Conservation (phyloP, 2,113 vertebrate genomes). For the Halcyon senegalensis region DNA sequence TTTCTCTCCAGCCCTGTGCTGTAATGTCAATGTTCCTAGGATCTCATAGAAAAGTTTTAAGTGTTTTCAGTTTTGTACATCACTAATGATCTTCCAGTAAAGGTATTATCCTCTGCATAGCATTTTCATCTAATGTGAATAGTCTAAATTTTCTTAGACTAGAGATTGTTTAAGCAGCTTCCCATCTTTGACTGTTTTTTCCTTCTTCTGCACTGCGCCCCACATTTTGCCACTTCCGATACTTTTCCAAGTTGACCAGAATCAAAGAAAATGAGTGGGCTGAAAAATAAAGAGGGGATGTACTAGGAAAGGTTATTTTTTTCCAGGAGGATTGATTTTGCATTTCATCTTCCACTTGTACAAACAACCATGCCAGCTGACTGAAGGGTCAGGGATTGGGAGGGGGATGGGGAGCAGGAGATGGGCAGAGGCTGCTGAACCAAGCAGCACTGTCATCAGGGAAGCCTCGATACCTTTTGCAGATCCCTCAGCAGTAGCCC, state of each 20-base stretch:
- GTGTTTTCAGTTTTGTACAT: not conserved
- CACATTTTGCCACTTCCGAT: not conserved
- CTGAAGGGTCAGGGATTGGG: not conserved
- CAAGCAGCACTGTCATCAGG: not conserved
- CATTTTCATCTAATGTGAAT: not conserved
- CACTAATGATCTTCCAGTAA: not conserved
- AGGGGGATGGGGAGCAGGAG: not conserved
- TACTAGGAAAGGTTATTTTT: not conserved
- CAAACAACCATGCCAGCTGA: not conserved
- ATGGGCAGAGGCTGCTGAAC: not conserved
- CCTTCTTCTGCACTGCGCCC: not conserved
- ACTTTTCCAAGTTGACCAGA: not conserved
- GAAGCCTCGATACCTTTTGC: not conserved
- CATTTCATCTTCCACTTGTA: not conserved
- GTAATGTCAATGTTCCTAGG: rapidly evolving
- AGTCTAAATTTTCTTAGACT: not conserved
- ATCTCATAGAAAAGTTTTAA: not conserved
- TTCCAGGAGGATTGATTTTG: not conserved
- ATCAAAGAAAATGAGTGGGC: not conserved
- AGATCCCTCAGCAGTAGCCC: not conserved
- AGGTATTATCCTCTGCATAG: not conserved
- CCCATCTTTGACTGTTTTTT: not conserved
- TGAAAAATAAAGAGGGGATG: not conserved
- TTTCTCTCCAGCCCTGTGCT: not conserved
- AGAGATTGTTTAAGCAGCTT: not conserved